Conservation (phyloP, 2,113 vertebrate species). For the Trematomus loennbergii region DNA sequence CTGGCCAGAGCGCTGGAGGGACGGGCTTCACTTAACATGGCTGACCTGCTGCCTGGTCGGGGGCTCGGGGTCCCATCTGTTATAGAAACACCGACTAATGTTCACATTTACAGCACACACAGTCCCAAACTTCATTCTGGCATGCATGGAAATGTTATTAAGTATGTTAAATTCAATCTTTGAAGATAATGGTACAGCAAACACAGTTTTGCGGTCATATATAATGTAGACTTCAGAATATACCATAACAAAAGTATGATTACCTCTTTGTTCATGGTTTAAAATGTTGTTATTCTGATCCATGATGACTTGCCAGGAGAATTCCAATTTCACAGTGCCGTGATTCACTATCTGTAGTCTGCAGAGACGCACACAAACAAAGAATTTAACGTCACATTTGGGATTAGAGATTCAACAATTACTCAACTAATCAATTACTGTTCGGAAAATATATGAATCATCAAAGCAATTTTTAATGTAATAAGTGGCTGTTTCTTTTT, state of each 20-base stretch:
- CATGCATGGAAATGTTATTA: neutral
- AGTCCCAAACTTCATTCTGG: neutral
- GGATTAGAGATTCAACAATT: no score
- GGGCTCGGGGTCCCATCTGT: constrained; percentile 45
- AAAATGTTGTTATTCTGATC: constrained; percentile 58
- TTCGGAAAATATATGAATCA: no score
- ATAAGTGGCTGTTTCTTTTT: no score
- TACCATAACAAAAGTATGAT: neutral
- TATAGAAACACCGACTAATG: neutral
- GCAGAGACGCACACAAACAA: constrained; percentile 6
- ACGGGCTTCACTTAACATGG: neutral
- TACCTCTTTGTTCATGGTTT: constrained; percentile 68
- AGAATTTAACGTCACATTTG: no score
- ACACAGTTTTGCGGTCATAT: no score
- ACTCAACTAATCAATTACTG: no score
- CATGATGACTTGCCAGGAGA: constrained; percentile 80
- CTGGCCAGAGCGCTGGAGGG: constrained; percentile 63
- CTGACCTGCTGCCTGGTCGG: constrained; percentile 47
- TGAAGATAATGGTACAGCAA: neutral
- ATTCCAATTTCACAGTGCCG: constrained; percentile 86
- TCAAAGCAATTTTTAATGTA: no score
- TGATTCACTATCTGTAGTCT: constrained; percentile 84
- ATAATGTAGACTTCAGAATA: neutral
- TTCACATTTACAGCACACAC: neutral
- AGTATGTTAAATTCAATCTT: neutral